Evolutionary conservation across 2,797 vertebrate genomes (phyloP), one percentile per base, ranked within the genome.

Genomic region (Acrossocheilus fasciatus): DNA sequence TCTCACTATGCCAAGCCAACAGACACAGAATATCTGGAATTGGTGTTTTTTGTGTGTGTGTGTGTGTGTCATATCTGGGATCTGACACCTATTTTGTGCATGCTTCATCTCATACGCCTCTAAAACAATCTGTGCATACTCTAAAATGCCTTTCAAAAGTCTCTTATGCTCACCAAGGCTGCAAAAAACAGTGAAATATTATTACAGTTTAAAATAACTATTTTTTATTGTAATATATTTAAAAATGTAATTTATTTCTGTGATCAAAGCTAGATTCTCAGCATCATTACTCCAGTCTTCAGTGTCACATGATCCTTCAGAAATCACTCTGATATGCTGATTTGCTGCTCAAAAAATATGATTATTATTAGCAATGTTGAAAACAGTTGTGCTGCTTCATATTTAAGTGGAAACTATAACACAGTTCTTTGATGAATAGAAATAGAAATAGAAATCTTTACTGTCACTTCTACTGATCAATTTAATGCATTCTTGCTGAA

Each of bases 1-100:
- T 47, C 54, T 87, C 50, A 69, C 83, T 82, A 73, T 66, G 30
- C 52, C 57, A 70, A 11, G 23, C 17, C 50, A 57, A 41, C 30
- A 62, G 39, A 62, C 52, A 73, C 8, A 34, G 15, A 34, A 20
- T 68, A 23, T 76, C n/a, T 69, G 47, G 50, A 47, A 50, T 50
- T 36, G 43, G 20, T 47, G 62, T 6, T 20, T 47, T 20, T 30
- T 79, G 30, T 75, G 15, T 77, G 20, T 36, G 3, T 39, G 0
- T 39, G 4, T 39, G 5, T 39, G 4, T 54, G 57, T 80, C 26
- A 45, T 18, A 14, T 64, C 15, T 79, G 39, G 39, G 18, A 36
- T 66, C 41, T 4, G 15, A 14, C 12, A 62, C 1, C 6, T 18
- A 45, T 18, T 43, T 64, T 36, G 47, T 73, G 23, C 10, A 45